Conservation (phyloP, 2,113 vertebrate species). For the Gymnocephalus cernua region DNA sequence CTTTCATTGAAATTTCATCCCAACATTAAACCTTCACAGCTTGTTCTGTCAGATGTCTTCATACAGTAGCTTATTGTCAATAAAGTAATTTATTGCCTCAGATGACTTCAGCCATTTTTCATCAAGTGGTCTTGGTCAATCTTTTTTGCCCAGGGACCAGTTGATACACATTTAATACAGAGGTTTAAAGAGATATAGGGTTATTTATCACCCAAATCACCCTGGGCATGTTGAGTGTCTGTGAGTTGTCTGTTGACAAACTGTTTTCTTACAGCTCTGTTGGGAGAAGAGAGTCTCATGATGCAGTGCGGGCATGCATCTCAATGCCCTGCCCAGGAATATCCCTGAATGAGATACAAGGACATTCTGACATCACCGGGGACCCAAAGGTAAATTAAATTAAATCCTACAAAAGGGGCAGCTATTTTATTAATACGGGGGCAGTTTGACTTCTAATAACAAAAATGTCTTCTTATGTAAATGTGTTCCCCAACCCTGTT, state of each 20-base stretch:
- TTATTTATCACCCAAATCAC: slow-evolving; percentile 87
- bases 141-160: slow-evolving; percentile 77
- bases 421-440: not conserved
- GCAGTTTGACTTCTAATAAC: not conserved
- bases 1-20: slow-evolving; percentile 61
- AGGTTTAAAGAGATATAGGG: slow-evolving; percentile 80
- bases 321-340: slow-evolving; percentile 87
- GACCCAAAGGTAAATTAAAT: slow-evolving; percentile 86
- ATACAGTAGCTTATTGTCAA: slow-evolving; percentile 49
- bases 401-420: not conserved
- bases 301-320: slow-evolving; percentile 85
- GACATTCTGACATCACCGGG: slow-evolving; percentile 83
- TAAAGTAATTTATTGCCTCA: slow-evolving; percentile 77
- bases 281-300: slow-evolving; percentile 89
- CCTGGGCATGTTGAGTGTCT: slow-evolving; percentile 85
- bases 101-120: slow-evolving; percentile 81
- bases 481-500: not conserved
- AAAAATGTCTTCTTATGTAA: not conserved
- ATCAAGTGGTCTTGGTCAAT: slow-evolving; percentile 82
- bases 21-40: slow-evolving; percentile 3
- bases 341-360: slow-evolving; percentile 87
- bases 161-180: slow-evolving; percentile 80
- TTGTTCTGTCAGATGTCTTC: slow-evolving; percentile 72
- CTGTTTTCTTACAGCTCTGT: slow-evolving; percentile 88
- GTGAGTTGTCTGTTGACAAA: slow-evolving; percentile 78